These are phyloP conservation scores for Ploceus nigricollis DNA, from an alignment of 2,113 vertebrate genomes.

Conservation along the genomic window DNA sequence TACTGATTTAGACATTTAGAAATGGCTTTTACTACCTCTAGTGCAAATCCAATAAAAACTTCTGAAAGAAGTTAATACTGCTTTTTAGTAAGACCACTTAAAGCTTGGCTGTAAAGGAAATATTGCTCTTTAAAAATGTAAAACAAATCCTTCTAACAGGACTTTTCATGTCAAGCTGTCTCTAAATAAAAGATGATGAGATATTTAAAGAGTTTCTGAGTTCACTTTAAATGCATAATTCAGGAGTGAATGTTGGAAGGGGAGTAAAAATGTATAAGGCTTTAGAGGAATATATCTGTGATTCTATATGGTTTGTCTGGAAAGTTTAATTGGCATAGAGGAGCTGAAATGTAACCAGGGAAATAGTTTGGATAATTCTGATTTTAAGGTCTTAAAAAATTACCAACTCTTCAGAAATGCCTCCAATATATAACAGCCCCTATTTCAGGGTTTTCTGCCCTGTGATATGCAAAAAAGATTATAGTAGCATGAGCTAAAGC, in stretches of 20 bases:
- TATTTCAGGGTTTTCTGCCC: neutral
- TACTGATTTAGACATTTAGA: neutral
- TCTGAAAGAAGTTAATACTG: neutral
- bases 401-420: neutral
- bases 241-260: slow-evolving; percentile 26
- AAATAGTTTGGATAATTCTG: neutral
- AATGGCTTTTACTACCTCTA: neutral
- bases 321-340: neutral
- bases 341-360: neutral
- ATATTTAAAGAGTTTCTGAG: slow-evolving; percentile 42
- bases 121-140: slow-evolving; percentile 54
- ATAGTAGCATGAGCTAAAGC: neutral
- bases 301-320: neutral
- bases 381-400: slow-evolving; percentile 19
- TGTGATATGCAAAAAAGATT: neutral
- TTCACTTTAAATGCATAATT: slow-evolving; percentile 53
- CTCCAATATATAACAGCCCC: neutral
- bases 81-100: slow-evolving; percentile 22
- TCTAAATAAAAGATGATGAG: slow-evolving; percentile 66
- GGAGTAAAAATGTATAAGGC: slow-evolving; percentile 7
- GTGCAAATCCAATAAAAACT: neutral
- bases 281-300: neutral
- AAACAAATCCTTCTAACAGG: slow-evolving; percentile 46
- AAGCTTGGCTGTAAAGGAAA: slow-evolving; percentile 24
- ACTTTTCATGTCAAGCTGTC: slow-evolving; percentile 38